Conservation (phyloP, 2,888 invertebrate genomes). For the Mellilla xanthometata region DNA sequence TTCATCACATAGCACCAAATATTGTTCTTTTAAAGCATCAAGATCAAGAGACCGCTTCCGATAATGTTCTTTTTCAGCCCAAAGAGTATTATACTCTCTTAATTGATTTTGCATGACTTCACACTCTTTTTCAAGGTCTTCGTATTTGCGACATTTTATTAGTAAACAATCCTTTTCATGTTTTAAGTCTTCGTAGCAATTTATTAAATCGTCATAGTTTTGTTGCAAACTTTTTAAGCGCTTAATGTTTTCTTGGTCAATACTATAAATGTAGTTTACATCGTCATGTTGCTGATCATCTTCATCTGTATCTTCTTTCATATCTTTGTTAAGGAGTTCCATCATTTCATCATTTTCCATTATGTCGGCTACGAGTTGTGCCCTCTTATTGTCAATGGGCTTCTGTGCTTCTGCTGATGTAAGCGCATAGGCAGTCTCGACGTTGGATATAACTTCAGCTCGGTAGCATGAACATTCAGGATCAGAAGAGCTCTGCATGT, state of each 20-base stretch:
- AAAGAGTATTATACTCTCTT: conserved; percentile 61
- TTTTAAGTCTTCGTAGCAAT: conserved; percentile 63
- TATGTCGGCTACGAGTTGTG: conserved; percentile 70
- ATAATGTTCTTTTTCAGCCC: conserved; percentile 72
- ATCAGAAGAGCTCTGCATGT: conserved; percentile 23
- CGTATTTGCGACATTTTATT: conserved; percentile 53
- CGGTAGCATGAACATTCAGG: conserved; percentile 57
- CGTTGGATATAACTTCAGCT: conserved; percentile 46
- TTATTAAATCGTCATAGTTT: conserved; percentile 63
- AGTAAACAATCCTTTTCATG: conserved; percentile 58
- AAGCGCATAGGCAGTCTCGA: conserved; percentile 54
- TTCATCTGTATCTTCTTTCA: conserved; percentile 39
- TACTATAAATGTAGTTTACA: conserved; percentile 44
- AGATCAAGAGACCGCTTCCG: conserved; percentile 62
- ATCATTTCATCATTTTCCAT: conserved; percentile 72
- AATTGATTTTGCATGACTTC: conserved; percentile 53
- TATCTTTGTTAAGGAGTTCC: conserved; percentile 60
- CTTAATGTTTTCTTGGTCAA: conserved; percentile 60
- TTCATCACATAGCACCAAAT: conserved; percentile 62
- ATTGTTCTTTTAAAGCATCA: conserved; percentile 66
- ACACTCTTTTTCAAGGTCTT: conserved; percentile 60
- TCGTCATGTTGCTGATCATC: conserved; percentile 21
- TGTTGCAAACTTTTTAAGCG: conserved; percentile 65
- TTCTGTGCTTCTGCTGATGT: conserved; percentile 45
- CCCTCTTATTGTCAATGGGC: conserved; percentile 58